Conservation (phyloP, 2,113 vertebrate genomes). For the pig (Sus scrofa) region DNA sequence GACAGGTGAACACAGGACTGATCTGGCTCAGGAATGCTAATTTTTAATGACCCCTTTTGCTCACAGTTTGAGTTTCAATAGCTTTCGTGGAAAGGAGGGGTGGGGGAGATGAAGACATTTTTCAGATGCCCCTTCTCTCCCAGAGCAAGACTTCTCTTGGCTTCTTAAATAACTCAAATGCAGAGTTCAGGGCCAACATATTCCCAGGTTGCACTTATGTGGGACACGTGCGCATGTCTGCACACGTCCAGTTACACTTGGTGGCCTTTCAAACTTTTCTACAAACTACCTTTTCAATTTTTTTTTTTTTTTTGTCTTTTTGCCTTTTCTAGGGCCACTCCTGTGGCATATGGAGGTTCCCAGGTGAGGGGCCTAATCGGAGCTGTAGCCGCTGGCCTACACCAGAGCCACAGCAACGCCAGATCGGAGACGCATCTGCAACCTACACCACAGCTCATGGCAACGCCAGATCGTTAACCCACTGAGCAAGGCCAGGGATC, state of each 20-base stretch:
- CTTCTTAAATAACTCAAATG: background rate
- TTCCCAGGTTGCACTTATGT: background rate
- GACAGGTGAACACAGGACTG: background rate
- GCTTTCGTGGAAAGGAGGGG: background rate
- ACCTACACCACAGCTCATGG: too few species aligned
- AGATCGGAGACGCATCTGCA: too few species aligned
- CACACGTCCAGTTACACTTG: background rate
- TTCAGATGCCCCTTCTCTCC: background rate
- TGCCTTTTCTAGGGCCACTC: too few species aligned
- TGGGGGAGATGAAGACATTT: background rate
- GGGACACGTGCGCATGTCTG: too few species aligned
- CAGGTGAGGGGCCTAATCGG: too few species aligned
- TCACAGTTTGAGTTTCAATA: background rate
- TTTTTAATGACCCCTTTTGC: constrained; percentile 31
- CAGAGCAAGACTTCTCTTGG: background rate
- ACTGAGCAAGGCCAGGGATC: too few species aligned
- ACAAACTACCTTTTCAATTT: background rate
- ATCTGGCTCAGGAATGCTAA: background rate
- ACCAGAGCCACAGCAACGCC: too few species aligned
- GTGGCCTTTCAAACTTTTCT: background rate
- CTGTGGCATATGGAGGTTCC: too few species aligned
- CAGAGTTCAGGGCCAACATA: background rate
- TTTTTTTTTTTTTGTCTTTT: too few species aligned
- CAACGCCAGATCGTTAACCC: too few species aligned
- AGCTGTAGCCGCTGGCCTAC: too few species aligned